These are phyloP conservation scores for Spilarctia lutea DNA, from an alignment of 2,888 invertebrate species.

Conservation along the genomic window DNA sequence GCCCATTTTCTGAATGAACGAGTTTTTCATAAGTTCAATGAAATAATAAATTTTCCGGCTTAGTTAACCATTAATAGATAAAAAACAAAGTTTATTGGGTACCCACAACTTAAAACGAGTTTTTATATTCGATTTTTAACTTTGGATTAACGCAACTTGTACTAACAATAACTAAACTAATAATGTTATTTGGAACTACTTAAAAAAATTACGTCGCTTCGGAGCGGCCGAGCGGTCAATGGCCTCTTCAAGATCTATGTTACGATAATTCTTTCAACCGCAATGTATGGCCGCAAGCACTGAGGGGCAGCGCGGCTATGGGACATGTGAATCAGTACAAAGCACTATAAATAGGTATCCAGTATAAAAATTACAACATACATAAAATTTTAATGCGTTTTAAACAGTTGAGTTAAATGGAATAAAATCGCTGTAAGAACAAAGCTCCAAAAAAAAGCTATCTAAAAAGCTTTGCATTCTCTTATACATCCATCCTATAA, in stretches of 20 bases:
- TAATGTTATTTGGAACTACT: conserved; percentile 50
- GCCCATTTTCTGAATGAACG: neutral
- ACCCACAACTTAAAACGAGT: conserved; percentile 17
- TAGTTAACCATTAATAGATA: neutral
- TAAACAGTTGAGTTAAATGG: neutral
- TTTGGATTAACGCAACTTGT: conserved; percentile 33
- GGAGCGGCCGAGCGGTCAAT: conserved; percentile 71
- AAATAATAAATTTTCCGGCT: conserved; percentile 5
- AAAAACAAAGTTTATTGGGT: conserved; percentile 15
- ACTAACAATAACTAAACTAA: conserved; percentile 51
- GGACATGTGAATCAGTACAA: conserved; percentile 61
- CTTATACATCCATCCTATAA: neutral
- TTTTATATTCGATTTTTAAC: conserved; percentile 32
- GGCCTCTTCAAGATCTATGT: conserved; percentile 78
- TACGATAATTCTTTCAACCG: conserved; percentile 83
- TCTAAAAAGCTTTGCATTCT: neutral
- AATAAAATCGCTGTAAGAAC: neutral
- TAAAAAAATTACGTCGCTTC: conserved; percentile 60
- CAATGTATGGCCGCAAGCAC: conserved; percentile 75
- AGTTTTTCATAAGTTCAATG: neutral
- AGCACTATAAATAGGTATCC: conserved; percentile 47
- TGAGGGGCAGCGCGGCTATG: conserved; percentile 55
- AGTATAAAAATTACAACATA: conserved; percentile 46
- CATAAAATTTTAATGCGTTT: conserved; percentile 25
- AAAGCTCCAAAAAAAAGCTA: neutral